Conservation (phyloP, 2,888 invertebrate species). For the Cryptophagus acutangulus region DNA sequence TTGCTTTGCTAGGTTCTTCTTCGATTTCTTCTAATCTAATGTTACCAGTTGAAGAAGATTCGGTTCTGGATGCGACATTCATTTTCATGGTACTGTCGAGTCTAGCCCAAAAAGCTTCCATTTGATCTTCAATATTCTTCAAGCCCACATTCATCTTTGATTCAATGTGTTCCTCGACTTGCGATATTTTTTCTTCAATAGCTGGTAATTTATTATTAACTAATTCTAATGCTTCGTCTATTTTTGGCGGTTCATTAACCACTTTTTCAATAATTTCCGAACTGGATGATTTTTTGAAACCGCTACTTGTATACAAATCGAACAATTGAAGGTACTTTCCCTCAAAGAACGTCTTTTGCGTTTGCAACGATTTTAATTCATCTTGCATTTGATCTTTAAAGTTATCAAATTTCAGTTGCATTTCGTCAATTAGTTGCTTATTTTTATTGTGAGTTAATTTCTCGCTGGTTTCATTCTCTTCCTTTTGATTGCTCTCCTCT, state of each 20-base stretch:
- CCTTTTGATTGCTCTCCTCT: constrained; percentile 18
- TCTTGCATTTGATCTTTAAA: constrained; percentile 41
- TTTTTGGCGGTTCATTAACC: constrained; percentile 6
- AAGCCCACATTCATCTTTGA: constrained; percentile 28
- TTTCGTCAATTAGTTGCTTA: constrained; percentile 29
- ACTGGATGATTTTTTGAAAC: neutral
- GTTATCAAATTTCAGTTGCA: constrained; percentile 42
- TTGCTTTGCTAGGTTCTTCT: neutral
- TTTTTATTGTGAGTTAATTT: too few relatives aligned
- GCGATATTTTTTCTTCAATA: constrained; percentile 29
- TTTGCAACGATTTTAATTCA: constrained; percentile 47
- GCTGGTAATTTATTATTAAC: constrained; percentile 1
- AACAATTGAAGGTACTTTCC: constrained; percentile 55
- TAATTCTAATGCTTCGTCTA: neutral
- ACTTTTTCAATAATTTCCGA: neutral
- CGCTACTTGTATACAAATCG: constrained; percentile 34
- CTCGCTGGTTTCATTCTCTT: constrained; percentile 8
- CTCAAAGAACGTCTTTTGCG: constrained; percentile 53
- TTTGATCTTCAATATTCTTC: constrained; percentile 43
- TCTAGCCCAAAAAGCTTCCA: constrained; percentile 42
- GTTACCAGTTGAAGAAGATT: constrained; percentile 30
- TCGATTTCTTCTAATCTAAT: neutral
- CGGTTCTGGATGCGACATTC: too few relatives aligned
- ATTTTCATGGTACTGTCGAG: too few relatives aligned
- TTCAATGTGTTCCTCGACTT: constrained; percentile 26